A percentile compares a stretch with the other conserved stretches of the same genome.
Conservation (phyloP, 2,888 invertebrate genomes). For the Mycalesis mineus region DNA sequence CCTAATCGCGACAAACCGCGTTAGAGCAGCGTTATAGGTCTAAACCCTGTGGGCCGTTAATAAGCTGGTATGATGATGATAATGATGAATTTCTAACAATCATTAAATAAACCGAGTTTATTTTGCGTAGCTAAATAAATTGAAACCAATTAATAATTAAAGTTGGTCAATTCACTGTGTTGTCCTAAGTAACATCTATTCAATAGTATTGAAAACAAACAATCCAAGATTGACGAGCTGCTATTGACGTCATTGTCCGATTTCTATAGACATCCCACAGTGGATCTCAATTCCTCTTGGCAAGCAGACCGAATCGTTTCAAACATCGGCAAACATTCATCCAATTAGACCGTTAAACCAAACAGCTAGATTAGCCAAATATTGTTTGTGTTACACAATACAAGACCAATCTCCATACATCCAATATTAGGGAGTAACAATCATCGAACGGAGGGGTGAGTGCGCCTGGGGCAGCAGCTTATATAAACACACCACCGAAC, state of each 20-base stretch:
- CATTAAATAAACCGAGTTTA: not conserved
- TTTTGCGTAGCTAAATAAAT: not conserved
- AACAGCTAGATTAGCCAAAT: conserved; percentile 65
- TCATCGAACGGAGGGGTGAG: conserved; percentile 40
- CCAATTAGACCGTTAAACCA: conserved; percentile 59
- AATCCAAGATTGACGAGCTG: conserved; percentile 17
- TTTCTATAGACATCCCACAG: conserved; percentile 22
- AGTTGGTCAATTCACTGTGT: too few relatives aligned
- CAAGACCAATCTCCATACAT: conserved; percentile 60
- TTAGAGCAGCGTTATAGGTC: too few relatives aligned
- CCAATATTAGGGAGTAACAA: conserved; percentile 49
- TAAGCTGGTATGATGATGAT: too few relatives aligned
- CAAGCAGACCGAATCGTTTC: conserved; percentile 37
- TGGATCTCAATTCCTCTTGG: conserved; percentile 30
- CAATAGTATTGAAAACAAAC: conserved; percentile 9
- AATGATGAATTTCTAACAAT: too few relatives aligned
- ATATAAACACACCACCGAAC: conserved; percentile 33
- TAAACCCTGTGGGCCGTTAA: too few relatives aligned
- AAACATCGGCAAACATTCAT: conserved; percentile 48
- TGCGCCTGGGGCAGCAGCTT: conserved; percentile 37
- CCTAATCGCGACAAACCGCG: too few relatives aligned
- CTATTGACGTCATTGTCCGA: conserved; percentile 13
- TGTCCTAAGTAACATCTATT: not conserved
- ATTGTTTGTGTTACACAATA: conserved; percentile 64
- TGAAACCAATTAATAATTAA: not conserved